phyloP scores from a whole-genome alignment of 1,140 invertebrate species.

The Goniozus legneri region DNA sequence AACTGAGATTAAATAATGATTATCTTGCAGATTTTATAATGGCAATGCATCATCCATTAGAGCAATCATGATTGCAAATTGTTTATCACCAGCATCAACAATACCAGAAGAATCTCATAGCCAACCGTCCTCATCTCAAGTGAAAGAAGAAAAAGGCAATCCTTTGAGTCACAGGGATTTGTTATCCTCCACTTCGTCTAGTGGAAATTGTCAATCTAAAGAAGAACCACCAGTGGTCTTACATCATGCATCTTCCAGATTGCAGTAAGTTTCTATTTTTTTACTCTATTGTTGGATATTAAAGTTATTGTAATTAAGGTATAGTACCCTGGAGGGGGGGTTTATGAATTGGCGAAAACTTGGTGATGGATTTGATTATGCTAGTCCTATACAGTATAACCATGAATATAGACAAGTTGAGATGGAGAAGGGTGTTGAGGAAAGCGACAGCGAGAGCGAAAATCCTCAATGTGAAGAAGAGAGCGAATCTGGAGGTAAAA shows the following conservation, averaged over 20 bases:
- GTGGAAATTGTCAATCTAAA: conserved; percentile 21
- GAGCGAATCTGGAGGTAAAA: conserved; percentile 30
- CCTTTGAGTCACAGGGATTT: conserved; percentile 56
- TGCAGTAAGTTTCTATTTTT: conserved; percentile 37
- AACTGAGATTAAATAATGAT: not conserved
- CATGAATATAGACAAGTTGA: conserved; percentile 58
- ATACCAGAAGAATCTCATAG: conserved; percentile 33
- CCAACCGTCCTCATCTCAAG: conserved; percentile 34
- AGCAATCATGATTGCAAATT: conserved; percentile 73
- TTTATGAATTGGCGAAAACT: conserved; percentile 55
- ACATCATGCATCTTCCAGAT: conserved; percentile 48
- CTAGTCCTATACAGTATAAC: conserved; percentile 58
- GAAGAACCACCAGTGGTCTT: conserved; percentile 48
- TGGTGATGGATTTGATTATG: conserved; percentile 55
- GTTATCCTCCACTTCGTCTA: conserved; percentile 26
- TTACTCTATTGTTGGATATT: not conserved
- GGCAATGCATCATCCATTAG: conserved; percentile 77
- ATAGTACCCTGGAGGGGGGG: conserved; percentile 49
- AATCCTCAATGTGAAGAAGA: conserved; percentile 34
- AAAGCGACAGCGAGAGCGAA: conserved; percentile 42
- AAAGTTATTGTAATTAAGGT: conserved; percentile 27
- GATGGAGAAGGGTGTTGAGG: conserved; percentile 40
- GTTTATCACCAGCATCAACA: conserved; percentile 50
- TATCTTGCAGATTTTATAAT: conserved; percentile 71
- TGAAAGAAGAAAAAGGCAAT: conserved; percentile 52